phyloP scores from a whole-genome alignment of 2,113 vertebrate species.

The Platanista minor region DNA sequence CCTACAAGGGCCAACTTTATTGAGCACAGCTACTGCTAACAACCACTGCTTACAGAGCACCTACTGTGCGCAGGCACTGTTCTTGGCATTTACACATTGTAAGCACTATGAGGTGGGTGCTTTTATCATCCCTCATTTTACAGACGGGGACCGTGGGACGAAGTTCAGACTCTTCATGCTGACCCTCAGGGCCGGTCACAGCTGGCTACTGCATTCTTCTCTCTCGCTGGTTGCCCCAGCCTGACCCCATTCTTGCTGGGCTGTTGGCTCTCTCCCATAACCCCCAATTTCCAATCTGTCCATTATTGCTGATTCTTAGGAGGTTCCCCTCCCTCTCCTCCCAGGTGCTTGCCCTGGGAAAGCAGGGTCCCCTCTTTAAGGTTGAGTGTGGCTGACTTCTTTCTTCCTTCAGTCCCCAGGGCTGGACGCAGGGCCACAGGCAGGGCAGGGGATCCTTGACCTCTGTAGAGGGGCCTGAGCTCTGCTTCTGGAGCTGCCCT shows the following conservation, averaged over 20 bases:
- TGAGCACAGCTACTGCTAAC: not conserved
- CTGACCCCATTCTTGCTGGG: not conserved
- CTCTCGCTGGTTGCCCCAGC: not conserved
- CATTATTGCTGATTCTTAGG: not conserved
- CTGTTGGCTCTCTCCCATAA: not conserved
- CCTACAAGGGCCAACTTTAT: not conserved
- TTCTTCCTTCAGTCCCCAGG: not conserved
- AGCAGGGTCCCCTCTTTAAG: not conserved
- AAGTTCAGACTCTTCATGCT: not conserved
- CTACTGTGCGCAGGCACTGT: not conserved
- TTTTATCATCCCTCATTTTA: rapidly evolving
- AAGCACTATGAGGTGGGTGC: too few species aligned
- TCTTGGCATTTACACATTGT: rapidly evolving
- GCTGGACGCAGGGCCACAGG: not conserved
- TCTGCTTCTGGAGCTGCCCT: not conserved
- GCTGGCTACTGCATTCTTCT: not conserved
- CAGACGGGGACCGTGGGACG: not conserved
- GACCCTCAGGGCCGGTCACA: not conserved
- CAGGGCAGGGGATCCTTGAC: not conserved
- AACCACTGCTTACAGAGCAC: not conserved
- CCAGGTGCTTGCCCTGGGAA: not conserved
- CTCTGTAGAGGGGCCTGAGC: not conserved
- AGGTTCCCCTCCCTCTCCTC: too few species aligned
- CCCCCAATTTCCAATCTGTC: not conserved
- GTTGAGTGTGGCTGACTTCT: not conserved